Base-by-base conservation (phyloP, 2,888 invertebrate species). In the Drosophila picticornis region DNA sequence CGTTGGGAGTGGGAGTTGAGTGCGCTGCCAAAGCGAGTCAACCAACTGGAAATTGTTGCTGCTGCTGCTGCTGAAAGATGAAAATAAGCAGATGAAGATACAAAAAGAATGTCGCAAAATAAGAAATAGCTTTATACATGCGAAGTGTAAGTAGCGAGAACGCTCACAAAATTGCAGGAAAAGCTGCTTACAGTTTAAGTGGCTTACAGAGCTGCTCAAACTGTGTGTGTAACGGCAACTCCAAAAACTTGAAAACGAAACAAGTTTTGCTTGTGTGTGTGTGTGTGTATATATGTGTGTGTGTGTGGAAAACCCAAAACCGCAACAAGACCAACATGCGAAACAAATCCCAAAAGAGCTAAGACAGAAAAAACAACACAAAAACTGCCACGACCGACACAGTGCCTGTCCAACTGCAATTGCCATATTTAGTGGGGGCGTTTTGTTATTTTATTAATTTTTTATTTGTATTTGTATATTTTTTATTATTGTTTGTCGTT, bases 241-340 rank as follows among this genome's bases (percentile, higher is more conserved):
- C 48, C 51, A 57, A 62, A 81, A 83, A 86, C 75, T 76, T 77
- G 55, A 83, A 81, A 84, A 73, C 75, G 58, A 88, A 90, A 88
- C 90, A 50, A 74, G 85, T 85, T 90, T 83, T 60, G 36, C 55
- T 63, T 68, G 56, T 51, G 19, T 46, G 11, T 58, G 58, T 57
- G 34, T 2, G 13, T 36, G 16, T 34, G 2, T 36, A 1, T 64
- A 50, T 46, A 1, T 29, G 7, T 58, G 34, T 58, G 25, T 5
- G 4, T n/a, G 13, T 72, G 74, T 62, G 83, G 57, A 71, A 84
- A 75, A 62, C 46, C 22, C 16, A 46, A 46, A 46, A 46, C 46
- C 22, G 25, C 59, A 68, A 63, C 48, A 53, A 34, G 50, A 77
- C 31, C 40, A 52, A 32, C 11, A 50, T 51, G 53, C 52, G 60